Base-by-base conservation (phyloP, 1,140 invertebrate species). In the Rhagoletis pomonella region DNA sequence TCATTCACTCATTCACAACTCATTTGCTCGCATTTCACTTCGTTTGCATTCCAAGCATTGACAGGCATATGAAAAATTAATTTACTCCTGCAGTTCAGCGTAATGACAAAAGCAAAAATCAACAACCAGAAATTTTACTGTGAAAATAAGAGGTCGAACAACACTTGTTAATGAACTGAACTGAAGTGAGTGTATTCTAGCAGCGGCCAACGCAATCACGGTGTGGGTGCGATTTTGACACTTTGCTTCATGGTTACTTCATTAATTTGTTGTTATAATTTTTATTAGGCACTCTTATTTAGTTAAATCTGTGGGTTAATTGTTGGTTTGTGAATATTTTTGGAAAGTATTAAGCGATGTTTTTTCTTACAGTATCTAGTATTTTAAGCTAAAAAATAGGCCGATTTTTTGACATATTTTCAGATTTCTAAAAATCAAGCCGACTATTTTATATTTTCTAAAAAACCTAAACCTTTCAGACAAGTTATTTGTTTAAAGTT, bases 61-160 rank as follows among this genome's bases (percentile, higher is more conserved):
- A 77, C 69, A 77, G 14, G 69, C 73, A 81, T 58, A 81, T 81
- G 73, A 81, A 81, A 81, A 55, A 81, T 81, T 81, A 55, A 81
- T 81, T 81, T 81, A 81, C 73, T 81, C 19, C 73, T 50, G 73
- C 17, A 14, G 12, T 17, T 62, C 14, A 81, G 55, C 17, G 47
- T n/a, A 81, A 81, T 55, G 47, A 55, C 73, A 81, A 81, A 81
- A 81, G 47, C 44, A 73, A 73, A 62, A 47, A 73, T 47, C 69
- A 73, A 73, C 69, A 73, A 47, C 69, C 17, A 73, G 39, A 73
- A 47, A 1, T 10, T 19, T 17, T 17, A 50, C 7, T 10, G 5
- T 69, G 67, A 69, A 42, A 44, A 69, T 77, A 19, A 10, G 6
- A 77, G 29, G 19, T 14, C 3, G 14, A 9, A 81, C 47, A 73